Evolutionary conservation across 2,113 vertebrate genomes (phyloP).

Genomic region (Prolemur simus): DNA sequence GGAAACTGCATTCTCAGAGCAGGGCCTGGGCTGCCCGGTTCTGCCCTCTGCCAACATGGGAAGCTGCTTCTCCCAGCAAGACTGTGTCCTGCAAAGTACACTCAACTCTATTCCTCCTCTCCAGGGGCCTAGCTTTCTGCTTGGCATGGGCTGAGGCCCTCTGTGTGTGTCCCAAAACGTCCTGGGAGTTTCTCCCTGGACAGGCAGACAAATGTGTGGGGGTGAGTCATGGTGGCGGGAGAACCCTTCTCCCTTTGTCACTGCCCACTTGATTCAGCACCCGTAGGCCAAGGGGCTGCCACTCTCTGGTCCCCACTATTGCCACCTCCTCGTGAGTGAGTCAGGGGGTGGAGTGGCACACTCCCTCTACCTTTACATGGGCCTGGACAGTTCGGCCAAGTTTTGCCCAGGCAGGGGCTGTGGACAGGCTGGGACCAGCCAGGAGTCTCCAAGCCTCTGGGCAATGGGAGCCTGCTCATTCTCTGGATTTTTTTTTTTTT

Average conservation of each 20-base stretch:
- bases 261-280: conserved; percentile 59
- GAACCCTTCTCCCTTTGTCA: background rate
- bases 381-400: background rate
- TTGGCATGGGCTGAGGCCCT: background rate
- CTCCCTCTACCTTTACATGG: background rate
- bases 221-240: background rate
- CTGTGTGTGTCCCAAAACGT: conserved; percentile 14
- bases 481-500: background rate
- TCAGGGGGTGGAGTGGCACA: background rate
- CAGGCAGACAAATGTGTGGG: background rate
- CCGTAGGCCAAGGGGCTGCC: background rate
- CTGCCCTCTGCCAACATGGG: background rate
- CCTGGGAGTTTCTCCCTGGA: conserved; percentile 24
- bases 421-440: background rate
- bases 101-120: background rate
- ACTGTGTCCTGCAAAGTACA: background rate
- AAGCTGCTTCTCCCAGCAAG: background rate
- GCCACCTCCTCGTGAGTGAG: background rate
- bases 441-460: background rate
- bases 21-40: background rate
- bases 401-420: background rate
- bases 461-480: background rate
- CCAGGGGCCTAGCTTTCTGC: background rate
- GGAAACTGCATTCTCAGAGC: background rate
- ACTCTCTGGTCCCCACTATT: background rate